Evolutionary conservation across 1,140 invertebrate species (phyloP).

Genomic region (Teleopsis dalmanni): DNA sequence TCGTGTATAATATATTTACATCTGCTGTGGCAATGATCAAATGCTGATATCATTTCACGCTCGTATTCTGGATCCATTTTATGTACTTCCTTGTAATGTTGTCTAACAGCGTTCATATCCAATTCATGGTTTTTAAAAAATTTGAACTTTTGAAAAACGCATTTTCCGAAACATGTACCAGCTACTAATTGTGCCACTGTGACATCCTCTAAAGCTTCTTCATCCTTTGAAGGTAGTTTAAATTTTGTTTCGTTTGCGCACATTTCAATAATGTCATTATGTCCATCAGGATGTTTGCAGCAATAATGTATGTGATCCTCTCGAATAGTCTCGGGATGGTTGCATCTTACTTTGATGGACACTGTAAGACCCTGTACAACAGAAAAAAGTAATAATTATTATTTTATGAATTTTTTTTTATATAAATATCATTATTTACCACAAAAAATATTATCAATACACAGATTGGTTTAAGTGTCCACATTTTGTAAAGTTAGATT

Average conservation of each 20-base stretch:
- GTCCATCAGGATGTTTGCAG: constrained; percentile 33
- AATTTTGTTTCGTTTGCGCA: constrained; percentile 27
- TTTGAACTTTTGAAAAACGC: constrained; percentile 20
- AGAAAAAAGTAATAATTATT: too few relatives aligned
- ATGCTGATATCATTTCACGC: constrained; percentile 31
- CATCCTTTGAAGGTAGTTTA: constrained; percentile 13
- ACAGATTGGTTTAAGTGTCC: too few relatives aligned
- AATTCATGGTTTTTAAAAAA: constrained; percentile 19
- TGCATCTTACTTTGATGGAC: constrained; percentile 26
- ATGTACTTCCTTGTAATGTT: constrained; percentile 13
- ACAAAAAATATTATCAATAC: too few relatives aligned
- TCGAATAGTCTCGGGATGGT: constrained; percentile 20
- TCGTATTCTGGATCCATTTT: constrained; percentile 23
- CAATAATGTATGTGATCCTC: constrained; percentile 31
- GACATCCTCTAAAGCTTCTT: constrained; percentile 26
- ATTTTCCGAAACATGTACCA: constrained; percentile 29
- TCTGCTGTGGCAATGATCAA: constrained; percentile 31
- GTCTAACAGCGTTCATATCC: constrained; percentile 22
- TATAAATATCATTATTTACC: too few relatives aligned
- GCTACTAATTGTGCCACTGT: constrained; percentile 22
- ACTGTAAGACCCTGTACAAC: too few relatives aligned
- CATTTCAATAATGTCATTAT: constrained; percentile 25
- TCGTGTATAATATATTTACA: too few relatives aligned
- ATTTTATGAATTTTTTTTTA: too few relatives aligned
- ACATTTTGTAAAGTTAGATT: too few relatives aligned